Evolutionary conservation across 2,797 vertebrate genomes (phyloP), one percentile per base, ranked within the genome.

Genomic region (Prunella strophiata): DNA sequence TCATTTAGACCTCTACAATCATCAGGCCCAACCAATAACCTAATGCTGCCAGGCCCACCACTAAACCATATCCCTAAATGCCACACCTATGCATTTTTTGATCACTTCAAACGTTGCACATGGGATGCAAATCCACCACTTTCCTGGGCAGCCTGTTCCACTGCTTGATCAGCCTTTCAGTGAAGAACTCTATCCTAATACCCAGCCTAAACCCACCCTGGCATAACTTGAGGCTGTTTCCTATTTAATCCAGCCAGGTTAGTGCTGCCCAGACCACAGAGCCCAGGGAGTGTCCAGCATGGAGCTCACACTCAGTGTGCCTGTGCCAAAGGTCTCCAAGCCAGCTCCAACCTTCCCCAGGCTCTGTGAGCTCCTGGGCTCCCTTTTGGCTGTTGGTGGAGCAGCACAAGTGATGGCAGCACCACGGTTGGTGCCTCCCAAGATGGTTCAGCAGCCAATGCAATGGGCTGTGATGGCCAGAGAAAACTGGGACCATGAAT

Each of bases 261-360:
- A 20, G 27, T 27, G 52, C 75, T 93, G 42, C 40, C 30, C n/a
- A 42, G 21, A 15, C 15, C 73, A 18, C 36, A 2, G 5, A 54
- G 27, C 20, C 16, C 4, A 3, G 65, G 23, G 66, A 42, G 9
- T n/a, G n/a, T 21, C 25, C 6, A 66, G n/a, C 13, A 4, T 0
- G 2, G 26, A 76, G 40, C 36, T 76, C 0, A 3, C 9, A 6
- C 26, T 57, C 42, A 6, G 4, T 1, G 1, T n/a, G 18, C 50
- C 27, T 38, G 26, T 6, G 16, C 30, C 62, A 42, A 47, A 87
- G 40, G 21, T 54, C 58, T 87, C 63, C 38, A 86, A 36, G 62
- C 6, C 81, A 85, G n/a, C 10, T 58, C 38, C 67, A 70, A 4
- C 45, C 26, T 59, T 73, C 8, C 50, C 54, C 2, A 11, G 32